A percentile compares a stretch with the other conserved stretches of the same genome.
phyloP scores from a whole-genome alignment of 2,888 invertebrate species.

The Ormyrus nitidulus region DNA sequence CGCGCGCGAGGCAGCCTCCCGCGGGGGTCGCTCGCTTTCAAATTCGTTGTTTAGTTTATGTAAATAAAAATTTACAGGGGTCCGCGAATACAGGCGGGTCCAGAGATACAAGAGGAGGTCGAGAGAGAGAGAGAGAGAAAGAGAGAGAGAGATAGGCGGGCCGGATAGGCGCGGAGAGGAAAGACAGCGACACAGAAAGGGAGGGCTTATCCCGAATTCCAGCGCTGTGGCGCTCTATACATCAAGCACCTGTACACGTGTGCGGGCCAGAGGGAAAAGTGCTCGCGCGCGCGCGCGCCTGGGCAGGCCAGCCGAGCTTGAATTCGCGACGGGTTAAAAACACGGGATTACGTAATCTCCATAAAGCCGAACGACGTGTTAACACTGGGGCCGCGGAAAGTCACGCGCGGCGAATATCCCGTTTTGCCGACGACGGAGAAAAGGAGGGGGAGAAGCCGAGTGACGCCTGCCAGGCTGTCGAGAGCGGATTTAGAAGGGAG shows the following conservation, averaged over 20 bases:
- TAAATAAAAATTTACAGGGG: conserved; percentile 54
- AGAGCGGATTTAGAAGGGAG: conserved; percentile 44
- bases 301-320: conserved; percentile 30
- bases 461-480: conserved; percentile 1
- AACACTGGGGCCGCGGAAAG: conserved; percentile 47
- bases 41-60: conserved; percentile 50
- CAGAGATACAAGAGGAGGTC: not conserved
- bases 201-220: conserved; percentile 51
- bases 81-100: not conserved
- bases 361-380: conserved; percentile 59
- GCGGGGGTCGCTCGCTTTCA: conserved; percentile 7
- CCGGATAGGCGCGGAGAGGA: conserved; percentile 1
- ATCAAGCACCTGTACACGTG: conserved; percentile 28
- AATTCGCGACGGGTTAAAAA: conserved; percentile 57
- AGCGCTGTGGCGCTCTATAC: conserved; percentile 7
- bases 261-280: not conserved
- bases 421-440: not conserved
- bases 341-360: conserved; percentile 64
- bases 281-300: too few relatives aligned
- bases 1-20: not conserved
- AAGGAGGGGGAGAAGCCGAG: not conserved
- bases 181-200: conserved; percentile 53
- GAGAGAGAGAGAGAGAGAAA: conserved; percentile 7
- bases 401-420: not conserved
- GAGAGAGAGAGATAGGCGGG: conserved; percentile 3